Conservation (phyloP, 2,113 vertebrate genomes). For the Brienomyrus longianalis region DNA sequence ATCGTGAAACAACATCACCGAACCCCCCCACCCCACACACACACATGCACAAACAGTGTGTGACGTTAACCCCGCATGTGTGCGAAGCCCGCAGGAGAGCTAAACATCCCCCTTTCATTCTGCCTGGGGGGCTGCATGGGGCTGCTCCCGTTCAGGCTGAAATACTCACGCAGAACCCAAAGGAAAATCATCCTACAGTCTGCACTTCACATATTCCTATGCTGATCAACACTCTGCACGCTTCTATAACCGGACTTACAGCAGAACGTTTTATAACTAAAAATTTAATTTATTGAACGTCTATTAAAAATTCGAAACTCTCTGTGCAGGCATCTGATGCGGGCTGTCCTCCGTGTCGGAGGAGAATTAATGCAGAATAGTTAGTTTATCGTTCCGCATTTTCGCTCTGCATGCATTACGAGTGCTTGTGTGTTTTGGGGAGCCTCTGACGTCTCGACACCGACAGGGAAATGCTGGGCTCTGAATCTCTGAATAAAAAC, state of each 20-base stretch:
- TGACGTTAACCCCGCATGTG: neutral
- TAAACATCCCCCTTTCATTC: neutral
- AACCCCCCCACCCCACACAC: neutral
- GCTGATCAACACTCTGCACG: neutral
- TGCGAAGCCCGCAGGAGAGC: neutral
- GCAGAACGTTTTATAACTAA: neutral
- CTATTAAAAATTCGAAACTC: neutral
- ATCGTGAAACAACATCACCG: neutral
- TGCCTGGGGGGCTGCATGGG: neutral
- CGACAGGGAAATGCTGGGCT: neutral
- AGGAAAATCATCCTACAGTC: neutral
- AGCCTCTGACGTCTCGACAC: neutral
- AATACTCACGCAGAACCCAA: neutral
- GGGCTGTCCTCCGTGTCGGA: neutral
- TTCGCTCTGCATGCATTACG: neutral
- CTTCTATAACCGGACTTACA: neutral
- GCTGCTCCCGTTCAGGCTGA: neutral
- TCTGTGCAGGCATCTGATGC: neutral
- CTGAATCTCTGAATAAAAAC: constrained; percentile 26
- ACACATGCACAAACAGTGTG: neutral
- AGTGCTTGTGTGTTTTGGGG: neutral
- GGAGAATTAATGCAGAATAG: neutral
- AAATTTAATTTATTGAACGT: neutral
- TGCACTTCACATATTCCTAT: neutral
- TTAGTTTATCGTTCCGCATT: neutral